phyloP scores from a whole-genome alignment of 2,888 invertebrate genomes.

The Meliscaeva auricollis region DNA sequence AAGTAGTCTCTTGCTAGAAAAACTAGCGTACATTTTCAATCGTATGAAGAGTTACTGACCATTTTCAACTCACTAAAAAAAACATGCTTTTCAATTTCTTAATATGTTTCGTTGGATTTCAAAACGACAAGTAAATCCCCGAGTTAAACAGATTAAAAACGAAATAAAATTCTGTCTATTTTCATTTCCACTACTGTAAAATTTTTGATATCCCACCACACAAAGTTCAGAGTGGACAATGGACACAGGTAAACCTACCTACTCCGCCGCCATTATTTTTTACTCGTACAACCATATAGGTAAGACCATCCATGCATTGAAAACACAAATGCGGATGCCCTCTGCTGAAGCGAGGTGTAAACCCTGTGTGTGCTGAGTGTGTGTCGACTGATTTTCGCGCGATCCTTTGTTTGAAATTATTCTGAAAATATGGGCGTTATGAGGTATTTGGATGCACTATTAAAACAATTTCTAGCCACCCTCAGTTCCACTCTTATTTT shows the following conservation, averaged over 20 bases:
- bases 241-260: background rate
- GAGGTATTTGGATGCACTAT: slow-evolving; percentile 66
- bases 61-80: too few relatives aligned
- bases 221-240: slow-evolving; percentile 19
- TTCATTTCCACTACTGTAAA: slow-evolving; percentile 16
- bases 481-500: slow-evolving; percentile 35
- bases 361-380: slow-evolving; percentile 47
- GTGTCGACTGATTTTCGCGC: slow-evolving; percentile 55
- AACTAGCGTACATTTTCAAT: too few relatives aligned
- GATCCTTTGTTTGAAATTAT: slow-evolving; percentile 63
- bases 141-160: too few relatives aligned
- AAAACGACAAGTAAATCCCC: too few relatives aligned
- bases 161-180: background rate
- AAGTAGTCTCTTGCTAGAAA: too few relatives aligned
- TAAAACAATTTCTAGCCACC: slow-evolving; percentile 59
- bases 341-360: slow-evolving; percentile 60
- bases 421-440: slow-evolving; percentile 62
- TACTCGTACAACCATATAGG: background rate
- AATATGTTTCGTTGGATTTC: too few relatives aligned
- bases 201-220: slow-evolving; percentile 38
- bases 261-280: background rate
- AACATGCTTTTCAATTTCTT: too few relatives aligned
- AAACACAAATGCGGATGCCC: slow-evolving; percentile 1
- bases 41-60: too few relatives aligned
- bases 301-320: slow-evolving; percentile 3